Conservation (phyloP, 2,797 vertebrate species). For the Catharus ustulatus region DNA sequence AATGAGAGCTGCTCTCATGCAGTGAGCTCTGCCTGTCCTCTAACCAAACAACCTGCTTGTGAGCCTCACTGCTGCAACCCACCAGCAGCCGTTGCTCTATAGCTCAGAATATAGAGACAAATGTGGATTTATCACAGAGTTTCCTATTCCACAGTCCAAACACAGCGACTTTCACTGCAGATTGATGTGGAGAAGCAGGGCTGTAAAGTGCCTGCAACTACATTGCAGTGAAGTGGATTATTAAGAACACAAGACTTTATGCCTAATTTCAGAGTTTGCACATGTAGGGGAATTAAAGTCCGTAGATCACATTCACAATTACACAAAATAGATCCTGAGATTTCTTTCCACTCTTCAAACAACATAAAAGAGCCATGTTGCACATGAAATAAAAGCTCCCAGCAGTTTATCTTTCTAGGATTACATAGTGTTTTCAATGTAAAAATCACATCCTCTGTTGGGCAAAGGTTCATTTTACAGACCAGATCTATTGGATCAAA, state of each 20-base stretch:
- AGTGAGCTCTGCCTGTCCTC: background rate
- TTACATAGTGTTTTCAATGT: background rate
- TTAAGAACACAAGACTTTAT: background rate
- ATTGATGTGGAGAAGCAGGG: background rate
- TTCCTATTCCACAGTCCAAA: slow-evolving; percentile 26
- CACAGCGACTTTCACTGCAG: background rate
- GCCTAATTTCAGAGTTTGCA: background rate
- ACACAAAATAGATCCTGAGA: background rate
- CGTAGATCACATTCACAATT: background rate
- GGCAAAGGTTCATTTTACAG: slow-evolving; percentile 16
- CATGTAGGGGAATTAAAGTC: background rate
- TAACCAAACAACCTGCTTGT: background rate
- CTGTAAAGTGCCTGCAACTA: background rate
- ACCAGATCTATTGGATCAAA: slow-evolving; percentile 28
- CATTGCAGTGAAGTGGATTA: background rate
- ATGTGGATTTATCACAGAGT: background rate
- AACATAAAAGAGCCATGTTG: background rate
- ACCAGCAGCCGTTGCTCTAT: background rate
- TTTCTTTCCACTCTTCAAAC: background rate
- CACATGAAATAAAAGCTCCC: background rate
- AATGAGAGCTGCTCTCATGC: background rate
- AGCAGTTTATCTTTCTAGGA: slow-evolving; percentile 6
- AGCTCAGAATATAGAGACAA: background rate
- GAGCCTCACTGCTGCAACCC: background rate
- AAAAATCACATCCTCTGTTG: slow-evolving; percentile 28